Evolutionary conservation across 2,113 vertebrate genomes (phyloP).

Genomic region (Etia nguti): DNA sequence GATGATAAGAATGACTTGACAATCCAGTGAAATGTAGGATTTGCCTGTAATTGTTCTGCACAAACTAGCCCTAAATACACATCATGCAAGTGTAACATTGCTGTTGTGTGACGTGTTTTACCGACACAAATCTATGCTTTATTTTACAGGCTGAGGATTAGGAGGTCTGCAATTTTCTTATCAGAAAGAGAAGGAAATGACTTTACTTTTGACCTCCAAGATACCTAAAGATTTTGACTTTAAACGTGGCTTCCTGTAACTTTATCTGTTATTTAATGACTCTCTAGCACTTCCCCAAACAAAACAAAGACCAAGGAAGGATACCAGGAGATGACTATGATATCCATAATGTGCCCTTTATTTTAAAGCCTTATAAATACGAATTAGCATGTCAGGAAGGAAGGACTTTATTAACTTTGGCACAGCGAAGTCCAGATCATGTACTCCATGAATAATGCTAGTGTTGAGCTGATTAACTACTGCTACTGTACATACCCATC

Average conservation of each 20-base stretch:
- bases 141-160: accelerated
- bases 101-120: not conserved
- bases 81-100: not conserved
- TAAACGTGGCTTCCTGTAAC: not conserved
- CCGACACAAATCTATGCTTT: not conserved
- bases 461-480: not conserved
- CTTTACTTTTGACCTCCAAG: not conserved
- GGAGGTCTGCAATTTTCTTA: not conserved
- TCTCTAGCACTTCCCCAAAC: not conserved
- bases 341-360: not conserved
- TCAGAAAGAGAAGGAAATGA: not conserved
- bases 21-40: not conserved
- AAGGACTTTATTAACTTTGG: constrained; percentile 31
- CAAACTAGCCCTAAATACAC: not conserved
- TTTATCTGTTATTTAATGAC: not conserved
- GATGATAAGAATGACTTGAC: not conserved
- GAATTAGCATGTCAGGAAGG: constrained; percentile 5
- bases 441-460: not conserved
- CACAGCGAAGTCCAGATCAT: not conserved
- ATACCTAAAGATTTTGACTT: not conserved
- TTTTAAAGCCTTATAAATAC: constrained; percentile 24
- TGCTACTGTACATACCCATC: not conserved
- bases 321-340: not conserved
- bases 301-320: constrained; percentile 4
- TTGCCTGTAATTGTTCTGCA: not conserved